These are phyloP conservation scores for Philopotamus ludificatus DNA, from an alignment of 1,140 invertebrate species.

Conservation along the genomic window DNA sequence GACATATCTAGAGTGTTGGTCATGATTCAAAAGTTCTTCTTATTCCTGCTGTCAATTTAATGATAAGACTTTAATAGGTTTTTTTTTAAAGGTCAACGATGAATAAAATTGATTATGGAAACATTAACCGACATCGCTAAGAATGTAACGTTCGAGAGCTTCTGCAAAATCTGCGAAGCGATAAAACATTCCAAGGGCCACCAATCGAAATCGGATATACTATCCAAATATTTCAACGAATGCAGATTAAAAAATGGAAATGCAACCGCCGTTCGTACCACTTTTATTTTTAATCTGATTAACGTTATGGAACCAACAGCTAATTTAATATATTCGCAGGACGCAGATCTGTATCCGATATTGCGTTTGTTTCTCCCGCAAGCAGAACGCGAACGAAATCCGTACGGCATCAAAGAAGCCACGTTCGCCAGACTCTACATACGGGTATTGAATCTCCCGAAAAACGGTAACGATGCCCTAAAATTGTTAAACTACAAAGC, in stretches of 20 bases:
- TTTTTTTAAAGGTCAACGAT: too few relatives aligned
- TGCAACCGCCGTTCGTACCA: slow-evolving; percentile 2
- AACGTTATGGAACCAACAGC: background rate
- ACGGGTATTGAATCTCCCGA: slow-evolving; percentile 58
- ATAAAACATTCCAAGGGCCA: slow-evolving; percentile 45
- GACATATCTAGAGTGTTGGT: too few relatives aligned
- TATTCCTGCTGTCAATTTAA: too few relatives aligned
- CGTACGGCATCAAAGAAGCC: slow-evolving; percentile 58
- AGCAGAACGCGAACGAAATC: slow-evolving; percentile 53
- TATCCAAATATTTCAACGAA: slow-evolving; percentile 31
- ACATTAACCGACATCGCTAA: slow-evolving; percentile 35
- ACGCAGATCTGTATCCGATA: slow-evolving; percentile 58
- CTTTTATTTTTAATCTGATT: slow-evolving; percentile 6
- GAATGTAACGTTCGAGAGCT: slow-evolving; percentile 46
- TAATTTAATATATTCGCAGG: slow-evolving; percentile 31
- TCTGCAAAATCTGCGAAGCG: slow-evolving; percentile 47
- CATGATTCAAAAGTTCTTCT: too few relatives aligned
- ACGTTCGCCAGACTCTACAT: slow-evolving; percentile 60
- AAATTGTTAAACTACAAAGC: slow-evolving; percentile 57
- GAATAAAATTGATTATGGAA: too few relatives aligned
- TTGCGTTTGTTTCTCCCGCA: slow-evolving; percentile 61
- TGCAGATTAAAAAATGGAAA: slow-evolving; percentile 14
- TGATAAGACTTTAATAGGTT: too few relatives aligned
- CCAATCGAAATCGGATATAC: slow-evolving; percentile 22
- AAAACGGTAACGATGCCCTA: slow-evolving; percentile 57